Base-by-base conservation (phyloP, 2,797 vertebrate species). In the Erethizon dorsatum region DNA sequence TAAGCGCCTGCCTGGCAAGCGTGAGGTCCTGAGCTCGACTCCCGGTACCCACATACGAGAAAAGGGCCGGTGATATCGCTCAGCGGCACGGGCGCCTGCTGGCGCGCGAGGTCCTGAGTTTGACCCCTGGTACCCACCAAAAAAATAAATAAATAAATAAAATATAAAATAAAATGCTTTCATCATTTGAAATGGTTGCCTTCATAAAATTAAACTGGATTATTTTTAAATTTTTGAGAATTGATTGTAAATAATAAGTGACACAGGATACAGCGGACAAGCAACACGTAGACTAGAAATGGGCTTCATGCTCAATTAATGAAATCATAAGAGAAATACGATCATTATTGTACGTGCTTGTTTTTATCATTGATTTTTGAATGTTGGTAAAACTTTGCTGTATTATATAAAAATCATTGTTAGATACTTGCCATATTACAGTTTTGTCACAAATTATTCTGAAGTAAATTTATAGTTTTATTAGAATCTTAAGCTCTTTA, bases 391-490 rank as follows among this genome's bases (percentile, higher is more conserved):
- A 67, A 93, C 71, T 17, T 94, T 95, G n/a, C 45, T 83, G 33
- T 17, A 3, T 31, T 79, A 26, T 6, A 22, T 52, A 91, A 97
- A 57, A 96, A 17, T 87, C 93, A 91, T 83, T 88, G 69, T 91
- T 93, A 87, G 31, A 56, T 87, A 33, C 65, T 80, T 89, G 18
- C 9, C 79, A 94, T 91, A 93, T 69, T 84, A 83, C 15, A 88
- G 31, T 50, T 89, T 83, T 63, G 0, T 84, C 54, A 31, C n/a
- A 78, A 92, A 78, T 73, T 87, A 87, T 84, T 93, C 93, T 82
- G 37, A 95, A 91, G 57, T 89, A 83, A 86, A 52, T 88, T 85
- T 87, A 20, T 17, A 97, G 11, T 45, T 69, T 77, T 93, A 82
- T 95, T 89, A 91, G 6, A 95, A 61, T 69, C 75, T 61, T 31